phyloP scores from a whole-genome alignment of 2,797 vertebrate species.

The Falco biarmicus region DNA sequence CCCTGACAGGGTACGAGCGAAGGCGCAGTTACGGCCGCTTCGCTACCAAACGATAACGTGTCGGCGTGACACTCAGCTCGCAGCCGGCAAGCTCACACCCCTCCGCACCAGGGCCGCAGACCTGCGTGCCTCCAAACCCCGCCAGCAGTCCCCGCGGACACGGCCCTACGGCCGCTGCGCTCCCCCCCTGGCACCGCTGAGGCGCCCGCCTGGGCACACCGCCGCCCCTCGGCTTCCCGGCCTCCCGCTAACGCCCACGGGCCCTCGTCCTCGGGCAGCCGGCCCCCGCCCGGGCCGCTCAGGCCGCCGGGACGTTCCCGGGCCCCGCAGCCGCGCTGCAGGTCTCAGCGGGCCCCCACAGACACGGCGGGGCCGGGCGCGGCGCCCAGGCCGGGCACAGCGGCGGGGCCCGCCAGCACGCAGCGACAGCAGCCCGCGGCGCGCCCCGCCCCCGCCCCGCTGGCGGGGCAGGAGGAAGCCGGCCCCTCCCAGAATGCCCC shows the following conservation, averaged over 20 bases:
- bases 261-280: background rate
- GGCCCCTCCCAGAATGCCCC: background rate
- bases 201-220: background rate
- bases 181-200: background rate
- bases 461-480: background rate
- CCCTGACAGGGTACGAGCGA: fast-evolving
- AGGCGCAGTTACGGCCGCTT: background rate
- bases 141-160: background rate
- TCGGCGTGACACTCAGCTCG: fast-evolving
- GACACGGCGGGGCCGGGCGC: no score
- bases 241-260: background rate
- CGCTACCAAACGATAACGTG: fast-evolving
- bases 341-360: no score
- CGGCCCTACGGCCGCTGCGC: fast-evolving
- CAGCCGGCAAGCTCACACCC: no score
- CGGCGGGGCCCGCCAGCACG: no score
- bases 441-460: background rate
- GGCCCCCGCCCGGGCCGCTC: background rate
- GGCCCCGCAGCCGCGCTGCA: background rate
- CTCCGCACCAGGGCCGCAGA: background rate
- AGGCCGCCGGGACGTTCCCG: no score
- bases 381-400: no score
- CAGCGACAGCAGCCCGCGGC: no score
- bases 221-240: background rate
- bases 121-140: no score